These are phyloP conservation scores for Okamejei kenojei DNA, from an alignment of 2,797 vertebrate species.

Conservation along the genomic window DNA sequence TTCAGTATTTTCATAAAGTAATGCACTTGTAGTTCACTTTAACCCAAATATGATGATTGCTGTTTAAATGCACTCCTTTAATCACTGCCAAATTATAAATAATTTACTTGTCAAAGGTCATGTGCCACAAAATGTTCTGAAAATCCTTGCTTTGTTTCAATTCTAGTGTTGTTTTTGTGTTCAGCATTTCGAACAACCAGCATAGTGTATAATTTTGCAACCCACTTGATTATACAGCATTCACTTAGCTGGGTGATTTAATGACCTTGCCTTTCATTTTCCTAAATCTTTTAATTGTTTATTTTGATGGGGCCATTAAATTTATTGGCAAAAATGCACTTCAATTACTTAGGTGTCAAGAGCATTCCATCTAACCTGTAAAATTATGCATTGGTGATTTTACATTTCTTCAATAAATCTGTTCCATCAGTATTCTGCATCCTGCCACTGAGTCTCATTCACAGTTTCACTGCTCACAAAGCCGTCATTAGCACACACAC, in stretches of 20 bases:
- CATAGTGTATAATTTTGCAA: slow-evolving; percentile 1
- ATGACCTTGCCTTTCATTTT: slow-evolving; percentile 24
- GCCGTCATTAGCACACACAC: not conserved
- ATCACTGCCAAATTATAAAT: not conserved
- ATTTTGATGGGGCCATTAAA: slow-evolving; percentile 18
- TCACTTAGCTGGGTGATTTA: slow-evolving; percentile 32
- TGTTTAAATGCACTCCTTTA: not conserved
- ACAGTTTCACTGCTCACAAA: not conserved
- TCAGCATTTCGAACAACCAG: not conserved
- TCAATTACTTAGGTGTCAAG: slow-evolving; percentile 31
- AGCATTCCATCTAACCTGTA: not conserved
- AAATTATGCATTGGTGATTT: slow-evolving; percentile 26
- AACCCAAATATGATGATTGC: not conserved
- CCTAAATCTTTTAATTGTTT: slow-evolving; percentile 23
- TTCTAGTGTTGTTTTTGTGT: not conserved
- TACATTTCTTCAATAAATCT: not conserved
- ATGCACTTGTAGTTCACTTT: not conserved
- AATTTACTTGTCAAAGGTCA: not conserved
- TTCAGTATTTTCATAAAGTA: not conserved
- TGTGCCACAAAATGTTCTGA: not conserved
- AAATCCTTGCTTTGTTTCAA: not conserved
- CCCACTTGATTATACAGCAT: slow-evolving; percentile 22
- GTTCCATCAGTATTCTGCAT: not conserved
- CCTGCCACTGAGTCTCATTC: not conserved
- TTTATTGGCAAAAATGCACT: slow-evolving; percentile 21